Percentiles rank a stretch among this genome's conserved stretches.
phyloP scores from a whole-genome alignment of 2,888 invertebrate species.

The Myopa testacea region DNA sequence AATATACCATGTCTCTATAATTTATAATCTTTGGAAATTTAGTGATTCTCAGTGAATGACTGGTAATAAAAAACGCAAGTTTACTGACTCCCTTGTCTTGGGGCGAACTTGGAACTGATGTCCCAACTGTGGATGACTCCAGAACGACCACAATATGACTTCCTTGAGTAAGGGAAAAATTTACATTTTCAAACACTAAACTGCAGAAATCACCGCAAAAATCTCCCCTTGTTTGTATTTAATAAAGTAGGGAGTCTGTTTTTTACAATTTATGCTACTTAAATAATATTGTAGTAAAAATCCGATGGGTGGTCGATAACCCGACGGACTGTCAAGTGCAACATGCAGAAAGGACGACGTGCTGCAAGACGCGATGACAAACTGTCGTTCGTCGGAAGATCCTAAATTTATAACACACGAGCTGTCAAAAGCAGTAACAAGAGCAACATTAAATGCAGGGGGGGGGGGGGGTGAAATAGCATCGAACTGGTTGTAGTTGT shows the following conservation, averaged over 20 bases:
- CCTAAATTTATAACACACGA: constrained; percentile 33
- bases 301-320: too few species aligned
- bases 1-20: too few species aligned
- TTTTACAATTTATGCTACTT: constrained; percentile 24
- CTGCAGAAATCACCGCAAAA: neutral
- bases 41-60: too few species aligned
- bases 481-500: too few species aligned
- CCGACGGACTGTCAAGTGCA: constrained; percentile 3
- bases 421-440: constrained; percentile 36
- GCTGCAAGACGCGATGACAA: constrained; percentile 19
- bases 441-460: constrained; percentile 7
- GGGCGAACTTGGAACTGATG: too few species aligned
- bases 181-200: neutral
- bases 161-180: neutral
- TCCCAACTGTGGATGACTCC: too few species aligned
- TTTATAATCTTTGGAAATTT: too few species aligned
- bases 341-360: constrained; percentile 17
- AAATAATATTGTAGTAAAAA: constrained; percentile 8
- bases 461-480: neutral
- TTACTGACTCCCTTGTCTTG: neutral
- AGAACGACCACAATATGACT: neutral
- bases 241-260: neutral
- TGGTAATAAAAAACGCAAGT: neutral
- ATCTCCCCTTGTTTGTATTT: neutral
- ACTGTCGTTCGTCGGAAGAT: constrained; percentile 24